Base-by-base conservation (phyloP, 2,888 invertebrate genomes). In the Cephus runcator region DNA sequence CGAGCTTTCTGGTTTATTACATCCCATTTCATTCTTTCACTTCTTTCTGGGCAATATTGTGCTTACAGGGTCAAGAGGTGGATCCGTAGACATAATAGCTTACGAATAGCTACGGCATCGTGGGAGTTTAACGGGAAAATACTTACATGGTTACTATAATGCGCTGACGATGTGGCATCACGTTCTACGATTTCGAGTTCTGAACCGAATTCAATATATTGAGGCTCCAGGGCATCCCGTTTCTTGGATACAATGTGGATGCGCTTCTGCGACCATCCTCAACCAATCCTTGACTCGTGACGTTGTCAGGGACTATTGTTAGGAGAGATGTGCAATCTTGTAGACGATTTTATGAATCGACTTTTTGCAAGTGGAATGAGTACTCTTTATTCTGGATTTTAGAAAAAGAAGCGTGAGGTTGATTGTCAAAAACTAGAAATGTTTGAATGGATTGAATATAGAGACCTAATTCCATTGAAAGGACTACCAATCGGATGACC, bases 401-500 rank as follows among this genome's bases (percentile, higher is more conserved):
- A 23, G 0, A 23, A 23, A 9, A 23, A 56, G 23, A 56, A 15
- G 4, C 15, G 15, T 1, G 40, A 40, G 4, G 4, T 40, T 0
- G 12, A 12, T 15, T 40, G 15, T 15, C 4, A 40, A 12, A 40
- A 15, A 15, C 15, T 40, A 40, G 1, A 15, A 4, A 56, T 56
- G 23, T 9, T 3, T 56, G 23, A 0, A 23, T 56, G 56, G 56
- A 6, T 56, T 9, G 23, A 56, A 56, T 23, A 6, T 56, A 23
- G 56, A 23, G 56, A 23, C 23, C 23, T 56, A 23, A 56, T 56
- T 23, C 2, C 23, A 56, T 56, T 3, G 9, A 56, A 56, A 56
- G 9, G 56, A 4, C 15, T 36, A 36, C 12, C 83, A 83, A 83
- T 84, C 84, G 82, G 82, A 76, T 80, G 80, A 84, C 84, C 84